A percentile compares a stretch with the other conserved stretches of the same genome.
These are phyloP conservation scores for Anolis apletophallus DNA, from an alignment of 2,797 vertebrate genomes.

Conservation along the genomic window DNA sequence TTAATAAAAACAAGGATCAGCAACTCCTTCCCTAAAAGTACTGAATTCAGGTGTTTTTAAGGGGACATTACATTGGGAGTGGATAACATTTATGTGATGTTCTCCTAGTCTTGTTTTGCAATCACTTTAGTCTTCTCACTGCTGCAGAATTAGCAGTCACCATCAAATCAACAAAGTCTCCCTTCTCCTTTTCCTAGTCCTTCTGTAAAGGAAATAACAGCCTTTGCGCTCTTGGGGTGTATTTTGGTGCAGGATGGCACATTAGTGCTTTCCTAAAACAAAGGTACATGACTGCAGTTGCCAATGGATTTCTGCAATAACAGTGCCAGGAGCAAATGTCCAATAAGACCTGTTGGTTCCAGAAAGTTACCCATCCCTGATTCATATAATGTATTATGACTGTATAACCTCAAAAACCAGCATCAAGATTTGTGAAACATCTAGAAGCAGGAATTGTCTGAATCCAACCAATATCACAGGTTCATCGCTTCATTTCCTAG, in stretches of 20 bases:
- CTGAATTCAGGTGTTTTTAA: neutral
- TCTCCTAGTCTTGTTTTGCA: neutral
- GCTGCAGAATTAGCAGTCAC: neutral
- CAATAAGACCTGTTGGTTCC: too few species aligned
- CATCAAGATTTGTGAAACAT: neutral
- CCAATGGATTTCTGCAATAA: too few species aligned
- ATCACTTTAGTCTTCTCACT: neutral
- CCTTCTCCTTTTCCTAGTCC: neutral
- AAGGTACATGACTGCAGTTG: too few species aligned
- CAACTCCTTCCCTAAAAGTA: neutral
- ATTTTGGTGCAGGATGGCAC: too few species aligned
- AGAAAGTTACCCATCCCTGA: too few species aligned
- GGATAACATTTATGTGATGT: neutral
- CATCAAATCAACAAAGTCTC: neutral
- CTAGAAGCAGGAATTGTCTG: neutral
- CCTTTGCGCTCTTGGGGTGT: too few species aligned
- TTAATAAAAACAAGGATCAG: slow-evolving; percentile 38
- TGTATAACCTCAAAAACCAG: neutral
- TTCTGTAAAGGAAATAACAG: neutral
- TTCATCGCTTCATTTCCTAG: neutral
- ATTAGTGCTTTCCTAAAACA: too few species aligned
- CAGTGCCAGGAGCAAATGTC: too few species aligned
- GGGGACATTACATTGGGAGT: neutral
- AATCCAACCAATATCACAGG: neutral
- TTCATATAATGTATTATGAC: too few species aligned